Evolutionary conservation across 2,797 vertebrate genomes (phyloP).

Genomic region (Cuniculus paca): DNA sequence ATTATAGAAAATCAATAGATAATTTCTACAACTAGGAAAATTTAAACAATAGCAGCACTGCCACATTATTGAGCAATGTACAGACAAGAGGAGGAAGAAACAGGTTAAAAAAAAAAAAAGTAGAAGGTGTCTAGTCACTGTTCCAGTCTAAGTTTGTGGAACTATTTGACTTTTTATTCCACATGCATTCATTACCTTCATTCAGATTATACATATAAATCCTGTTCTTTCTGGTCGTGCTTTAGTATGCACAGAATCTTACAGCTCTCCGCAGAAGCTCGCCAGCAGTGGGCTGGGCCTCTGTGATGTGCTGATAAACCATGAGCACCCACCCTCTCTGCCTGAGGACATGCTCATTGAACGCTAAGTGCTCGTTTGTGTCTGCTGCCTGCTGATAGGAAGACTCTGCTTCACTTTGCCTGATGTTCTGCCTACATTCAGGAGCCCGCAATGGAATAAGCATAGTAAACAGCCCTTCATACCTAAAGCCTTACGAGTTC

Average conservation of each 20-base stretch:
- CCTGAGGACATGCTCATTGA: background rate
- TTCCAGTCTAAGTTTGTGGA: background rate
- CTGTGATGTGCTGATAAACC: background rate
- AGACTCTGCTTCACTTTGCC: background rate
- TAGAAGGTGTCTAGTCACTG: background rate
- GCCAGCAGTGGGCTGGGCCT: fast-evolving
- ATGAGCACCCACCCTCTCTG: background rate
- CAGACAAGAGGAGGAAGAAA: background rate
- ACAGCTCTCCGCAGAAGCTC: background rate
- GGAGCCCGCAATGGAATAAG: background rate
- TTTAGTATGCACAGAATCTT: background rate
- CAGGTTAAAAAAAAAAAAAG: background rate
- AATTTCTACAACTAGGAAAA: background rate
- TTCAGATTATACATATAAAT: background rate
- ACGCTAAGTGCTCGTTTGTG: background rate
- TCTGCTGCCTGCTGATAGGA: background rate
- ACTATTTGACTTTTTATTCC: background rate
- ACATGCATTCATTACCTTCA: background rate
- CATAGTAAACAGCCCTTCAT: background rate
- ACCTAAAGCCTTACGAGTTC: slow-evolving; percentile 45
- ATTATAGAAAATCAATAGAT: background rate
- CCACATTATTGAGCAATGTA: background rate
- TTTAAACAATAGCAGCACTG: background rate
- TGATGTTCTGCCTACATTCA: fast-evolving
- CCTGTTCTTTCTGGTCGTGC: background rate